Percentiles rank a stretch among this genome's conserved stretches.
Evolutionary conservation across 2,888 invertebrate genomes (phyloP).

Genomic region (Acleris cristana): DNA sequence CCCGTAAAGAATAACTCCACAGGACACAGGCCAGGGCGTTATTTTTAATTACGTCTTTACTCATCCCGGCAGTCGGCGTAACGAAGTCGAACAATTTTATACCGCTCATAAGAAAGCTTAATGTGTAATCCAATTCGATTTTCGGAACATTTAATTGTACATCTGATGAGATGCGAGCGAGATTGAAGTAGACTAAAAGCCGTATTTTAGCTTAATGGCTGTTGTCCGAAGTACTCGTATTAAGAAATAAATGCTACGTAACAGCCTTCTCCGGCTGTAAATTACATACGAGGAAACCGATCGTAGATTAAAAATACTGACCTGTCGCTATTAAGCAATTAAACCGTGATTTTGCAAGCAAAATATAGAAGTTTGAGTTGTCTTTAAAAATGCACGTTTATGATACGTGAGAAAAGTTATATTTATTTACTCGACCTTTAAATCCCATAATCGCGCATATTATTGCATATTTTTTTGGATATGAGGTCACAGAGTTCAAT

Average conservation of each 20-base stretch:
- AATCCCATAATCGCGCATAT: too few species aligned
- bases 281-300: slow-evolving; percentile 46
- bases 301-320: slow-evolving; percentile 46
- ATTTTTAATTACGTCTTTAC: slow-evolving; percentile 67
- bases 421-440: too few species aligned
- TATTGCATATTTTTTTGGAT: too few species aligned
- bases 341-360: slow-evolving; percentile 41
- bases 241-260: slow-evolving; percentile 52
- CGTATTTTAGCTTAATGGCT: slow-evolving; percentile 63
- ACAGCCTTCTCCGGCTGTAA: slow-evolving; percentile 45
- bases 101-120: slow-evolving; percentile 62
- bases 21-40: slow-evolving; percentile 45
- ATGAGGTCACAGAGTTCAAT: too few species aligned
- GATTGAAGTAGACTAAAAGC: slow-evolving; percentile 58
- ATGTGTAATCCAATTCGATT: slow-evolving; percentile 64
- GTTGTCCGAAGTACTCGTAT: slow-evolving; percentile 50
- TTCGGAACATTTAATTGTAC: slow-evolving; percentile 62
- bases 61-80: slow-evolving; percentile 55
- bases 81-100: slow-evolving; percentile 64
- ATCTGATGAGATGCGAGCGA: slow-evolving; percentile 54
- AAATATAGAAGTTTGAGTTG: slow-evolving; percentile 38
- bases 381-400: slow-evolving; percentile 32
- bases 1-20: too few species aligned
- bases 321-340: slow-evolving; percentile 45
- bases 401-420: not conserved